Evolutionary conservation across 2,888 invertebrate species (phyloP), one percentile per base, ranked within the genome.

Genomic region (Actias luna): DNA sequence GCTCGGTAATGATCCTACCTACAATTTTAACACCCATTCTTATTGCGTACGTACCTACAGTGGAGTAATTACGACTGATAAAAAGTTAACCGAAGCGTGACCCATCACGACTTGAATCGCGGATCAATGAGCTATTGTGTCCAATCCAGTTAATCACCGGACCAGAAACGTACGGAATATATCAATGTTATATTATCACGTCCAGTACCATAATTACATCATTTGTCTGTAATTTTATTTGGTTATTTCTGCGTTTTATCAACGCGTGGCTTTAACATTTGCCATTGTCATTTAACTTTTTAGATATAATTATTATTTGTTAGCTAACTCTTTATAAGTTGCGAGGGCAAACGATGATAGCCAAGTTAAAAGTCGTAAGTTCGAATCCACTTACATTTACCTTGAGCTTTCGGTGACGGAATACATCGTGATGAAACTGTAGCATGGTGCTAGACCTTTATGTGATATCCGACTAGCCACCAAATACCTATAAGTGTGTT

Each of bases 81-180:
- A 70, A 67, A 62, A 61, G 55, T 46, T 46, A 57, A 16, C 57
- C 63, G 65, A 68, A 67, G 67, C 42, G 63, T 65, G 62, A 60
- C 68, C 64, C 68, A 70, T 70, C 70, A 70, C 68, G 70, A 63
- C 27, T 25, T 5, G 42, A 18, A 33, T 25, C 46, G 27, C 36
- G 27, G 55, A 55, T 55, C 29, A 55, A 55, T 55, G 55, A 29
- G 55, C 16, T 18, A 55, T 55, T 55, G 55, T 55, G 55, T 29
- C 27, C 55, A 55, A 55, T 29, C 55, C 7, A 29, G 16, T 55
- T 55, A 55, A 27, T n/a, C 55, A 55, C 55, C 8, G 29, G 55
- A 55, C 29, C 55, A 55, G 55, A 55, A 55, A 55, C 29, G 5
- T 16, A 55, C 2, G 10, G 46, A 25, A 46, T 46, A 22, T 46